These are phyloP conservation scores for Microdon myrmicae DNA, from an alignment of 2,888 invertebrate genomes.

Conservation along the genomic window DNA sequence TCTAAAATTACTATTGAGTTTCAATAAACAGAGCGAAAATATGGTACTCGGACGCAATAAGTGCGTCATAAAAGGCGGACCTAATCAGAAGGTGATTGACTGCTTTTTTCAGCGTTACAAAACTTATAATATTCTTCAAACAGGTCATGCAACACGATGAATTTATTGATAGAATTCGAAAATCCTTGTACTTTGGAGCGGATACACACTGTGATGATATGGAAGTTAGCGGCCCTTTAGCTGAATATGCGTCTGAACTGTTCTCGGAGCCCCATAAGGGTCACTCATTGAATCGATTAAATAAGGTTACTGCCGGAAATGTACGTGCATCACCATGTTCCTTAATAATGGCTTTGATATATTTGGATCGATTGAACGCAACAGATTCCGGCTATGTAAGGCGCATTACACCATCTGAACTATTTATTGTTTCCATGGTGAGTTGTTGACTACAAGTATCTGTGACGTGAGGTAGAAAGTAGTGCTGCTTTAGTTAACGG, in stretches of 20 bases:
- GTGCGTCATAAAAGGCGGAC: constrained; percentile 58
- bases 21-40: too few relatives aligned
- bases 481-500: too few relatives aligned
- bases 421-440: constrained; percentile 95
- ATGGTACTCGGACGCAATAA: constrained; percentile 60
- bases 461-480: too few relatives aligned
- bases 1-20: too few relatives aligned
- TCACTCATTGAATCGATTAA: constrained; percentile 80
- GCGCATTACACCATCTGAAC: constrained; percentile 85
- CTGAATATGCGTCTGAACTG: constrained; percentile 85
- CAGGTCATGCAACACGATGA: constrained; percentile 73
- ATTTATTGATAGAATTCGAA: constrained; percentile 84
- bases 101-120: not conserved
- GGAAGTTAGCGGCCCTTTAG: constrained; percentile 71
- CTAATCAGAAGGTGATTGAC: constrained; percentile 46
- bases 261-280: constrained; percentile 83
- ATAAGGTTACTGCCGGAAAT: constrained; percentile 79
- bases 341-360: constrained; percentile 90
- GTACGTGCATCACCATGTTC: constrained; percentile 91
- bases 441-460: too few relatives aligned
- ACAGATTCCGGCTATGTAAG: constrained; percentile 86
- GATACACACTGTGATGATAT: constrained; percentile 82
- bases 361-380: constrained; percentile 87
- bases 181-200: constrained; percentile 90
- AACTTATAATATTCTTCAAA: constrained; percentile 3